Percentiles rank a stretch among this genome's conserved stretches.
Conservation (phyloP, 2,888 invertebrate genomes). For the Adela reaumurella region DNA sequence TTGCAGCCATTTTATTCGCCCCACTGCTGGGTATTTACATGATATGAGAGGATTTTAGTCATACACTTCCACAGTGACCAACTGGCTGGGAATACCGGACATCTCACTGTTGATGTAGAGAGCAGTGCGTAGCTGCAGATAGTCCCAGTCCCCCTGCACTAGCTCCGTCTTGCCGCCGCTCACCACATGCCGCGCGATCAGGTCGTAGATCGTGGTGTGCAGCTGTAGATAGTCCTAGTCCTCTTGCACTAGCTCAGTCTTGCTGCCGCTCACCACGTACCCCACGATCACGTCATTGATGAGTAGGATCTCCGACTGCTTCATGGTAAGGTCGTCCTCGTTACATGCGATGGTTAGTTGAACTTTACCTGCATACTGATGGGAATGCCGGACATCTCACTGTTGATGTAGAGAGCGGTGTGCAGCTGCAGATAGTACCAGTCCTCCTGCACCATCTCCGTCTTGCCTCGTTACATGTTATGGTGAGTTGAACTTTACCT, state of each 20-base stretch:
- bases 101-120: too few relatives aligned
- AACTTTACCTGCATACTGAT: too few relatives aligned
- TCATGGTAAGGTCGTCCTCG: conserved; percentile 96
- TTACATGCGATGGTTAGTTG: conserved; percentile 67
- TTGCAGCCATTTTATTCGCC: too few relatives aligned
- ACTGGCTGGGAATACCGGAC: too few relatives aligned
- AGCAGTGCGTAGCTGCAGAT: conserved; percentile 90
- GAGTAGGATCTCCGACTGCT: conserved; percentile 91
- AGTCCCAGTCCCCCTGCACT: conserved; percentile 96
- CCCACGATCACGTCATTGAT: conserved; percentile 91
- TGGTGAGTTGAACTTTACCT: too few relatives aligned
- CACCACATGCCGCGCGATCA: conserved; percentile 81
- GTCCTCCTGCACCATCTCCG: conserved; percentile 86
- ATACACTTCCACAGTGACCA: too few relatives aligned
- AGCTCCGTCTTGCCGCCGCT: conserved; percentile 88
- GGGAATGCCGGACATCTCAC: too few relatives aligned
- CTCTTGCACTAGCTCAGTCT: conserved; percentile 86
- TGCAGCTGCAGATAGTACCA: conserved; percentile 24
- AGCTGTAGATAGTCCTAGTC: conserved; percentile 97
- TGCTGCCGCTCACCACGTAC: conserved; percentile 83
- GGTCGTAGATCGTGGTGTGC: conserved; percentile 91
- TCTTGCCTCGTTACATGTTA: too few relatives aligned
- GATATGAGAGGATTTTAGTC: too few relatives aligned
- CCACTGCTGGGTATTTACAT: too few relatives aligned
- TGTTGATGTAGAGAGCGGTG: too few relatives aligned